Base-by-base conservation (phyloP, 2,797 vertebrate genomes). In the Centropyge bicolor region DNA sequence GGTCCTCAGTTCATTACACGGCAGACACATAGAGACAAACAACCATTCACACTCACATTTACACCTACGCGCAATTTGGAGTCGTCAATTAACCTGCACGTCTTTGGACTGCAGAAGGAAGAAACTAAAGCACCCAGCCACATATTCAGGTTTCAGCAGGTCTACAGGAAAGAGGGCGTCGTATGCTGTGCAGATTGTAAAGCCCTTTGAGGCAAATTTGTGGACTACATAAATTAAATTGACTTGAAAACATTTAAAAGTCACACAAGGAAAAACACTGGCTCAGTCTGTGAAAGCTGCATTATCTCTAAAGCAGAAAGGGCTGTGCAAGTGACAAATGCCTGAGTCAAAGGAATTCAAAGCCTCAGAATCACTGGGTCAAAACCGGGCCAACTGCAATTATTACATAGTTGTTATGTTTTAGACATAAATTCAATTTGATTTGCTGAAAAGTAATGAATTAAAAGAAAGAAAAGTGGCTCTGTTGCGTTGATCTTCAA, bases 401-500 rank as follows among this genome's bases (percentile, higher is more conserved):
- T 52, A 72, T 59, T 13, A 60, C 36, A 71, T 35, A 70, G 20
- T 20, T 59, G 56, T 45, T 55, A 41, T 45, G 54, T 66, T 80
- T 76, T 51, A 67, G 80, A 74, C 4, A 41, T 43, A 63, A 62
- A 69, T 27, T 54, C 10, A 54, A 74, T 48, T 27, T 43, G 49
- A 62, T 45, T 60, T 64, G n/a, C 45, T 22, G 13, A 76, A 35
- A 60, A 67, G 24, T 9, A 35, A 8, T 43, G 13, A 36, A 70
- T 69, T 1, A 56, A 74, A 67, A 1, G 6, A 24, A 40, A 70
- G 22, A 46, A 76, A 72, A 66, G 45, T n/a, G 8, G n/a, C 24
- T 12, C 16, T 41, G 27, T 45, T 17, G 20, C 6, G n/a, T 19
- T 24, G 16, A 35, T 27, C 46, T 69, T 43, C 8, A 55, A 51